Evolutionary conservation across 2,113 vertebrate genomes (phyloP).

Genomic region (Podilymbus podiceps): DNA sequence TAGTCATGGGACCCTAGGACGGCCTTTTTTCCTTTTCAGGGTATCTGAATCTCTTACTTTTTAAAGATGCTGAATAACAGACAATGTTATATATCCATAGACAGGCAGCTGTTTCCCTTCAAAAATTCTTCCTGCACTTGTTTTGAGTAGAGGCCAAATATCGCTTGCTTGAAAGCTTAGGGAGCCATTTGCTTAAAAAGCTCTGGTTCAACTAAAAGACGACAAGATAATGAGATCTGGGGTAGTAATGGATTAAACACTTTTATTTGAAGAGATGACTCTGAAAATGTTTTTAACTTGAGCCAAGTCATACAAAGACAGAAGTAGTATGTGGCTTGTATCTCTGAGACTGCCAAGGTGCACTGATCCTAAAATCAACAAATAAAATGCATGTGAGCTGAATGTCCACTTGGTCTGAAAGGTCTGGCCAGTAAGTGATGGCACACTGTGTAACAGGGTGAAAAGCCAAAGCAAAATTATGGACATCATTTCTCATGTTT

Average conservation of each 20-base stretch:
- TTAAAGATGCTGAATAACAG: neutral
- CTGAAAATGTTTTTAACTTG: neutral
- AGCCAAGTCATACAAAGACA: neutral
- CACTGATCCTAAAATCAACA: neutral
- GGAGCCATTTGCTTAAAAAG: neutral
- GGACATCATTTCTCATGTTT: neutral
- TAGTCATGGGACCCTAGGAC: slow-evolving; percentile 43
- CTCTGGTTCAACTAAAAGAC: neutral
- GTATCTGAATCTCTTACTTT: slow-evolving; percentile 48
- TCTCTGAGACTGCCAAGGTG: neutral
- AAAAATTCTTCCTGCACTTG: neutral
- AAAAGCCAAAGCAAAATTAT: neutral
- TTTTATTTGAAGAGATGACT: neutral
- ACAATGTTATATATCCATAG: neutral
- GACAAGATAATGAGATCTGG: neutral
- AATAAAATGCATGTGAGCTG: neutral
- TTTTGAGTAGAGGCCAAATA: neutral
- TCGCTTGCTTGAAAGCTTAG: neutral
- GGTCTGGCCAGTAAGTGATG: accelerated
- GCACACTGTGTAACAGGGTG: neutral
- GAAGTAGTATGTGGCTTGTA: neutral
- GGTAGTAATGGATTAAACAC: neutral
- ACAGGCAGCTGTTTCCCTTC: neutral
- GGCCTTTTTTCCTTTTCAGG: slow-evolving; percentile 78
- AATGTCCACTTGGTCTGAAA: neutral